These are phyloP conservation scores for Diplodus puntazzo DNA, from an alignment of 2,797 vertebrate species.

Conservation along the genomic window DNA sequence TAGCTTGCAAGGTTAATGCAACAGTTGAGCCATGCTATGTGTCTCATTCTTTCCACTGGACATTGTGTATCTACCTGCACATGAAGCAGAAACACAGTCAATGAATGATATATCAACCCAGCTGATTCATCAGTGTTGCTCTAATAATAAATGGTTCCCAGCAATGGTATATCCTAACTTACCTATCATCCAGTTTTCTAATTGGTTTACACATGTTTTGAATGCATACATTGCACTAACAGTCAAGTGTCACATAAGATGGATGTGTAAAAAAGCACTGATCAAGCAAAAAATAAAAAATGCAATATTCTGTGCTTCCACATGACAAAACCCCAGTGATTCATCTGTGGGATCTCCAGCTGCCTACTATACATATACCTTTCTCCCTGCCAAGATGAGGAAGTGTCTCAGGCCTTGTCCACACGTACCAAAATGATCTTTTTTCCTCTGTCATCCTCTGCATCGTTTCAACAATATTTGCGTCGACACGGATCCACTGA, in stretches of 20 bases:
- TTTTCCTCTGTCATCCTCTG: too few relatives aligned
- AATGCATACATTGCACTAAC: constrained; percentile 6
- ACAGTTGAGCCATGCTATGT: background rate
- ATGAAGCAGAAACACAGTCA: background rate
- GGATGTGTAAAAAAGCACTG: constrained; percentile 12
- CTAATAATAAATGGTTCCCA: background rate
- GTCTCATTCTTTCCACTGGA: background rate
- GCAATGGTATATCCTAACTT: background rate
- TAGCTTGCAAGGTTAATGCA: background rate
- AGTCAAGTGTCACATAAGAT: background rate
- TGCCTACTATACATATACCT: constrained; percentile 52
- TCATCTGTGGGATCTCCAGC: constrained; percentile 57
- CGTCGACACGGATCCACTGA: too few relatives aligned
- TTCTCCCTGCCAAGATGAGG: constrained; percentile 45
- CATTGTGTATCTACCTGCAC: too few relatives aligned
- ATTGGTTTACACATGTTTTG: background rate
- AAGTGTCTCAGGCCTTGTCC: constrained; percentile 25
- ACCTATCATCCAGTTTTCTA: background rate
- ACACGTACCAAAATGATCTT: too few relatives aligned
- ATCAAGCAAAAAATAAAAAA: constrained; percentile 27
- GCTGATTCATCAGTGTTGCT: background rate
- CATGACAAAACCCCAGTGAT: constrained; percentile 47
- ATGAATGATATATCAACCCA: background rate
- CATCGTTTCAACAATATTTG: too few relatives aligned
- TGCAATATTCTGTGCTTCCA: constrained; percentile 51